phyloP scores from a whole-genome alignment of 2,888 invertebrate species.

The Oscheius onirici region DNA sequence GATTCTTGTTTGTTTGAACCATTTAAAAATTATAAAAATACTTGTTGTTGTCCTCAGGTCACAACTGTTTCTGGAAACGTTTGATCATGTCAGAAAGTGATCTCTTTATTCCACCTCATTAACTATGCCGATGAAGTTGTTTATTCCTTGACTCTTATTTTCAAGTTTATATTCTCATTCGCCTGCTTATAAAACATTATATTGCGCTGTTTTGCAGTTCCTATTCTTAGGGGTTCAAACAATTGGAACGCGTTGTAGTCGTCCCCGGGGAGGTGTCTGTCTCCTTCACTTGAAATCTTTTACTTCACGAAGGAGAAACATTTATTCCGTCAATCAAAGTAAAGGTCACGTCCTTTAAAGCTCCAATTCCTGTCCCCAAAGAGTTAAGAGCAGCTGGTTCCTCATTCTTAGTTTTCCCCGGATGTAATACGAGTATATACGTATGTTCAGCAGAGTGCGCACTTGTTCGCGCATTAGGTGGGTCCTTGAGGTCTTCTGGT shows the following conservation, averaged over 20 bases:
- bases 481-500: conserved; percentile 8
- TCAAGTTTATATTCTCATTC: too few relatives aligned
- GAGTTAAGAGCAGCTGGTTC: too few relatives aligned
- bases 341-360: not conserved
- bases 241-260: not conserved
- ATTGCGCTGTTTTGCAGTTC: not conserved
- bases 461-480: conserved; percentile 21
- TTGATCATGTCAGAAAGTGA: too few relatives aligned
- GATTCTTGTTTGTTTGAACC: too few relatives aligned
- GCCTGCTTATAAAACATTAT: too few relatives aligned
- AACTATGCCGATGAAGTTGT: too few relatives aligned
- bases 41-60: too few relatives aligned
- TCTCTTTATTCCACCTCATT: too few relatives aligned
- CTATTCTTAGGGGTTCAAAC: conserved; percentile 6
- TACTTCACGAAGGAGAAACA: not conserved
- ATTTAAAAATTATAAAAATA: too few relatives aligned
- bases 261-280: conserved; percentile 11
- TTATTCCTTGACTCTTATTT: too few relatives aligned
- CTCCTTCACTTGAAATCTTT: conserved; percentile 6
- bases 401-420: not conserved
- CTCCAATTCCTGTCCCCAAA: not conserved
- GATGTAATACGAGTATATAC: conserved; percentile 18
- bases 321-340: conserved; percentile 9
- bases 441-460: not conserved
- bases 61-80: too few relatives aligned